A percentile compares a stretch with the other conserved stretches of the same genome.
Conservation (phyloP, 2,797 vertebrate genomes). For the Sarcoramphus papa region DNA sequence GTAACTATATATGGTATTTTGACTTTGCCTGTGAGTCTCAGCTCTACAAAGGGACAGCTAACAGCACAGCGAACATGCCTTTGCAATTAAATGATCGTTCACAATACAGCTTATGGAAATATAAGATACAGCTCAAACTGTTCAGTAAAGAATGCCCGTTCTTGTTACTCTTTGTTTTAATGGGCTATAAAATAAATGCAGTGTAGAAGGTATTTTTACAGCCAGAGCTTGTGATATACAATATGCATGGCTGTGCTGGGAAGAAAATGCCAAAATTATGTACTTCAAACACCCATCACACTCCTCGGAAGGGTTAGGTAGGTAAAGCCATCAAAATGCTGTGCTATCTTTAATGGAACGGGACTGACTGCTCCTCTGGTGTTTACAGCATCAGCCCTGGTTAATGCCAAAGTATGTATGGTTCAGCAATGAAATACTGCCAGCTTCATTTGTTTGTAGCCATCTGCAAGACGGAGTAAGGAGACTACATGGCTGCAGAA, state of each 20-base stretch:
- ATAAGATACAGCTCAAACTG: neutral
- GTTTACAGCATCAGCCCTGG: neutral
- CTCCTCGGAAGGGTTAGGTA: neutral
- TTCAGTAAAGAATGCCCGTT: neutral
- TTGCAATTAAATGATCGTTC: neutral
- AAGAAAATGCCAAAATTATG: neutral
- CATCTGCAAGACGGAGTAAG: neutral
- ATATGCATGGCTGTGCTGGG: neutral
- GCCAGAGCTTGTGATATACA: neutral
- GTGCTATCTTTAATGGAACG: neutral
- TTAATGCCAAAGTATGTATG: neutral
- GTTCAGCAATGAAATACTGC: neutral
- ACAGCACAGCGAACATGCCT: neutral
- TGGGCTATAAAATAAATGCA: constrained; percentile 15
- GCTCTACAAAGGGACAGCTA: neutral
- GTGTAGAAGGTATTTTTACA: neutral
- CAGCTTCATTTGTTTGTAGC: neutral
- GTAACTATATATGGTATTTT: neutral
- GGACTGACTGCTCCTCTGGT: neutral
- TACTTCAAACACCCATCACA: neutral
- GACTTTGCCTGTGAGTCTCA: neutral
- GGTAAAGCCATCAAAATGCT: neutral
- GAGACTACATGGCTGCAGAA: neutral
- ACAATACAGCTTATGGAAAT: neutral
- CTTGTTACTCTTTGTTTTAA: neutral